Base-by-base conservation (phyloP, 1,140 invertebrate species). In the Condylostylus longicornis region DNA sequence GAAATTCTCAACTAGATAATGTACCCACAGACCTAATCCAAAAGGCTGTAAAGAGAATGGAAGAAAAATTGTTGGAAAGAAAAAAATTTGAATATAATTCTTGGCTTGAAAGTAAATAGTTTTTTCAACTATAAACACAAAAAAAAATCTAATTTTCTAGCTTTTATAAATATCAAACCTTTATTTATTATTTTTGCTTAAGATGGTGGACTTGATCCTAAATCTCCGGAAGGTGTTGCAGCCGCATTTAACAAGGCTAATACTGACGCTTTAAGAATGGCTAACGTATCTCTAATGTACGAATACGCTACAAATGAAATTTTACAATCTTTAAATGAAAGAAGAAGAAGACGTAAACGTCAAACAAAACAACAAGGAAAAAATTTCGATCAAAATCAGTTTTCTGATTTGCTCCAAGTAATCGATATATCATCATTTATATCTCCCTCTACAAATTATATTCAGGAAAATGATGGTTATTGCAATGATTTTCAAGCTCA, bases 191-290 rank as follows among this genome's bases (percentile, higher is more conserved):
- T 7, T 38, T 44, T 35, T 40, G 38, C 62, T 63, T 17, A 45
- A 78, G 79, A 71, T 56, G 75, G 75, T 42, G 77, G 76, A 46
- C 73, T 81, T 1, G 83, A 88, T 58, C 79, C 83, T 0, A 82
- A 83, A 50, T 89, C 84, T 2, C 74, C 85, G 4, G 69, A 76
- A n/a, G 84, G 85, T 4, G 85, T 76, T 0, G 82, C 82, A 12
- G 85, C 82, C 1, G 85, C 83, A 7, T 88, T 90, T 61, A 84
- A 80, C 25, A 83, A 88, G 47, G 83, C 86, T 2, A 90, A 84
- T 52, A 70, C 75, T 51, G 76, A 83, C 42, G 82, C 87, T 5
- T 54, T 89, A 1, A 66, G 77, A 20, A 54, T 89, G 8, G 83
- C 85, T 2, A 91, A 93, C 47, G 77, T 80, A 3, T 91, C 87